Base-by-base conservation (phyloP, 2,888 invertebrate species). In the Cephus sareptanus region DNA sequence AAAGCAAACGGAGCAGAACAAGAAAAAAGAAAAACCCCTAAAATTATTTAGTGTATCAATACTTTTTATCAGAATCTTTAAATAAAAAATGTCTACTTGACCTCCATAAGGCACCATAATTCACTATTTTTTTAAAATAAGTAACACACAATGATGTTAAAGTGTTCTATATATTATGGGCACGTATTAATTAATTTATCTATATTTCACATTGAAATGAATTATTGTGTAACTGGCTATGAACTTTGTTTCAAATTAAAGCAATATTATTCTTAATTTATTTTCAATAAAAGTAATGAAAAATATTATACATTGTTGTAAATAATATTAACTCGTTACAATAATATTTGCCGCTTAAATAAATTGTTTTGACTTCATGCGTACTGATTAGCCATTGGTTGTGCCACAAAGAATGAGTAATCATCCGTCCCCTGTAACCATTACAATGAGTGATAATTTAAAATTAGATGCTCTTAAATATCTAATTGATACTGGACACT, bases 371-470 rank as follows among this genome's bases (percentile, higher is more conserved):
- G 56, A 56, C 56, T 56, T 23, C 56, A 56, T 56, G 56, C 56
- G 9, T 56, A 56, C 56, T 23, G 56, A 56, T 56, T 56, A 40
- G 23, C 23, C 9, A 23, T 56, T 56, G 56, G 56, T 23, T 56
- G 56, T 56, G 23, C 56, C 9, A 23, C 23, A 23, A 23, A 56
- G 15, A 56, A 56, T 56, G 23, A 56, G 9, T 9, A 23, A 56
- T 9, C 56, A 6, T 56, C 56, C 76, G 83, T 37, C 79, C 73
- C 30, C 23, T 70, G 35, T 9, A 15, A 56, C 11, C 35, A 75
- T 73, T 75, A 33, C 12, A 34, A 77, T 75, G 11, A 78, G 75
- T 35, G 77, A 35, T 34, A 23, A 56, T 56, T 56, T 56, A 23
- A 56, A 56, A 56, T 56, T 56, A 56, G 56, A 56, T 56, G 56